Evolutionary conservation across 1,140 invertebrate species (phyloP), one percentile per base, ranked within the genome.

Genomic region (Hirudo medicinalis): DNA sequence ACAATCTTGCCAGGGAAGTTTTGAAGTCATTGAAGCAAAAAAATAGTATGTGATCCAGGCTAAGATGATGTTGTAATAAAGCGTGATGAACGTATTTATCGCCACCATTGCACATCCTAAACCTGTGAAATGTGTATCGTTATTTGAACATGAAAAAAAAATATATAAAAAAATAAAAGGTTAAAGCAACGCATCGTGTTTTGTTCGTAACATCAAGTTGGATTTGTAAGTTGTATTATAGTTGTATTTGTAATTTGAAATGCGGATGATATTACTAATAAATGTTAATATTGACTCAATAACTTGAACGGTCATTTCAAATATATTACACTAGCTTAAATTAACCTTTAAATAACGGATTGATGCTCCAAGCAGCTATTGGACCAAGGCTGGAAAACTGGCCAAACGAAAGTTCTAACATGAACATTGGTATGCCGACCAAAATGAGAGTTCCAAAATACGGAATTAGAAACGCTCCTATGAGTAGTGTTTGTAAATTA

Each of bases 21-120:
- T 71, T 57, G 74, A 71, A 27, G 78, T 79, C 75, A 80, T 77
- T 13, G 80, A 82, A 13, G 78, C 78, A 67, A 80, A 79, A 54
- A 81, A 76, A 72, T 77, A 82, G 71, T 80, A 82, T 13, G 83
- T 66, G 22, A 78, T 77, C 78, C 79, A 83, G 1, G 82, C 78
- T 66, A 84, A 82, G 70, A 83, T 79, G 25, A 82, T 76, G 76
- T 81, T 81, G 76, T 84, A 85, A 75, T 85, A 85, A 63, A 84
- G 77, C 6, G 40, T 53, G 22, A 74, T 54, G 15, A 74, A 27
- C 2, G 71, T 69, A n/a, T 69, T 72, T 40, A 49, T 72, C 19
- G 69, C 27, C 15, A 74, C 67, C 70, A 74, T 69, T n/a, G 70
- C 27, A 49, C 32, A 55, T 17, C 73, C 73, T 15, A 74, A 54